A percentile compares a stretch with the other conserved stretches of the same genome.
Conservation (phyloP, 2,113 vertebrate genomes). For the Pseudonaja textilis region DNA sequence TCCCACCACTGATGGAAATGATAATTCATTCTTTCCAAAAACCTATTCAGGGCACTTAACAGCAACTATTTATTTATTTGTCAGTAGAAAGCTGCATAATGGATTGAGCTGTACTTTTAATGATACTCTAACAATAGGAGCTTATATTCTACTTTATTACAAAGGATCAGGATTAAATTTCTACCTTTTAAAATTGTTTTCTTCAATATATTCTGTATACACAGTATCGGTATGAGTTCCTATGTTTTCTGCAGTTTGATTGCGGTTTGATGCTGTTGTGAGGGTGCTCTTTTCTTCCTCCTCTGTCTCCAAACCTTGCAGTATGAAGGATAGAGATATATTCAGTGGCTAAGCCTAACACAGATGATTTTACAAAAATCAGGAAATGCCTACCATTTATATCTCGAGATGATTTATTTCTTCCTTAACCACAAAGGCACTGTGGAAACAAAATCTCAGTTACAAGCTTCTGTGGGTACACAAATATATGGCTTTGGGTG, state of each 20-base stretch:
- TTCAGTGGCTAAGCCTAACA: slow-evolving; percentile 44
- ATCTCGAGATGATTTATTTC: background rate
- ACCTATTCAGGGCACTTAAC: slow-evolving; percentile 62
- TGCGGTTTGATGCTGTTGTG: slow-evolving; percentile 37
- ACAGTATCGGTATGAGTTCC: slow-evolving; percentile 43
- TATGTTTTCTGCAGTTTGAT: slow-evolving; percentile 50
- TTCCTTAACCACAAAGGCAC: slow-evolving; percentile 10
- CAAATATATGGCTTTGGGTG: background rate
- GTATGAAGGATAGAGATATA: slow-evolving; percentile 39
- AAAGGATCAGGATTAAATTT: slow-evolving; percentile 61
- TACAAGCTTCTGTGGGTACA: background rate
- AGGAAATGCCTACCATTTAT: background rate
- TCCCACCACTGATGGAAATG: slow-evolving; percentile 53
- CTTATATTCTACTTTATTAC: slow-evolving; percentile 38
- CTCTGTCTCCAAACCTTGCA: slow-evolving; percentile 46
- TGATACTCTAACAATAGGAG: slow-evolving; percentile 48
- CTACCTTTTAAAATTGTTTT: slow-evolving; percentile 30
- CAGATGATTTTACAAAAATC: background rate
- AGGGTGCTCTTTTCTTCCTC: background rate
- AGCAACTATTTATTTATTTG: slow-evolving; percentile 48
- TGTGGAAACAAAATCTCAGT: background rate
- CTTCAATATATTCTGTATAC: slow-evolving; percentile 43
- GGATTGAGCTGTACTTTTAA: slow-evolving; percentile 51
- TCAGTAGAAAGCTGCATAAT: slow-evolving; percentile 48
- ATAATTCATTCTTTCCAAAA: slow-evolving; percentile 68